Percentiles rank a stretch among this genome's conserved stretches.
Evolutionary conservation across 2,797 vertebrate species (phyloP).

Genomic region (Antennarius maculatus): DNA sequence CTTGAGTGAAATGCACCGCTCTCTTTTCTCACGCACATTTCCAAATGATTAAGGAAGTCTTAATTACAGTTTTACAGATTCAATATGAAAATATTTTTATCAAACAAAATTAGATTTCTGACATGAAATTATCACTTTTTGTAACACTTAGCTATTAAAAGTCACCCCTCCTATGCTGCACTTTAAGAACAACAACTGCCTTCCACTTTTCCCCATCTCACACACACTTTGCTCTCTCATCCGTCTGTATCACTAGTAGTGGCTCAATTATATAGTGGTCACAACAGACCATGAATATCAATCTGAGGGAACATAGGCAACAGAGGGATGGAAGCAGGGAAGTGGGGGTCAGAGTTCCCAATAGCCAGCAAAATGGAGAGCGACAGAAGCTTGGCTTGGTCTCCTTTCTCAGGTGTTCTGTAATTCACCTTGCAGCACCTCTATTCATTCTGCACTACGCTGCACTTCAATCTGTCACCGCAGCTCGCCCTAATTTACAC

Average conservation of each 20-base stretch:
- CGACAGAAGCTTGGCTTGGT: slow-evolving; percentile 70
- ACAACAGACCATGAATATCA: slow-evolving; percentile 69
- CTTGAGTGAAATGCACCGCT: slow-evolving; percentile 33
- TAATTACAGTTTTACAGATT: slow-evolving; percentile 7
- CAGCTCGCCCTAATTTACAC: slow-evolving; percentile 36
- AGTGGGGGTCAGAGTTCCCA: slow-evolving; percentile 43
- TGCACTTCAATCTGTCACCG: slow-evolving; percentile 60
- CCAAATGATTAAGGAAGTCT: slow-evolving; percentile 32
- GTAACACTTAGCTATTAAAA: slow-evolving; percentile 10
- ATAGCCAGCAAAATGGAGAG: slow-evolving; percentile 65
- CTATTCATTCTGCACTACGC: slow-evolving; percentile 61
- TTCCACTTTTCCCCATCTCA: slow-evolving; percentile 22
- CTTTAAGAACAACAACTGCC: slow-evolving; percentile 17
- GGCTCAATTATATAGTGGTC: slow-evolving; percentile 68
- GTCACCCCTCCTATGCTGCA: slow-evolving; percentile 12
- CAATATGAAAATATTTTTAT: slow-evolving; percentile 7
- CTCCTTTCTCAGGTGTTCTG: slow-evolving; percentile 53
- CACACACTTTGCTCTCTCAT: slow-evolving; percentile 36
- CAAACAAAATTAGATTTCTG: background rate
- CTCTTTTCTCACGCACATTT: slow-evolving; percentile 7
- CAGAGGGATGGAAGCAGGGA: too few relatives aligned
- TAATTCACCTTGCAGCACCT: slow-evolving; percentile 75
- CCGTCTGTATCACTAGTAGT: slow-evolving; percentile 50
- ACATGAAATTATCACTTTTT: slow-evolving; percentile 23
- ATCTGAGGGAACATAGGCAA: slow-evolving; percentile 49